These are phyloP conservation scores for Stenodema calcarata DNA, from an alignment of 2,888 invertebrate genomes.

Conservation along the genomic window DNA sequence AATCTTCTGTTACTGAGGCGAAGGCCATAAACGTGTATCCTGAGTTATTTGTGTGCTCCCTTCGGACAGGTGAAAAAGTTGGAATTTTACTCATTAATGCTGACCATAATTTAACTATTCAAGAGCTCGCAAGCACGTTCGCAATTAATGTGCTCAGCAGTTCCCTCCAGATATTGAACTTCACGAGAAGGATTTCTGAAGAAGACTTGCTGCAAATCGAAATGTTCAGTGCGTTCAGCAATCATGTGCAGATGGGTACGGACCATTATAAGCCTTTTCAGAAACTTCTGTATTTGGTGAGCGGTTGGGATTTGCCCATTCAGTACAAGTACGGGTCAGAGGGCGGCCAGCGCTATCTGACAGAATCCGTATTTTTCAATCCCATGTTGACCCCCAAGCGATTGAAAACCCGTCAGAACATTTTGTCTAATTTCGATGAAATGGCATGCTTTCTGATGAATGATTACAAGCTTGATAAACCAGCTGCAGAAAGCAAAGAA, in stretches of 20 bases:
- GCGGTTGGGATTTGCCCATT: neutral
- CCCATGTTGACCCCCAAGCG: neutral
- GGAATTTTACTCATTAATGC: neutral
- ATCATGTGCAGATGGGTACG: neutral
- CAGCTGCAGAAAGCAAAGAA: neutral
- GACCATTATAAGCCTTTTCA: neutral
- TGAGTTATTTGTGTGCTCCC: neutral
- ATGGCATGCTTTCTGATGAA: neutral
- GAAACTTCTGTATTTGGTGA: neutral
- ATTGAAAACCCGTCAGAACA: neutral
- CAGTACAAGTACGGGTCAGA: neutral
- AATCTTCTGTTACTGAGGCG: neutral
- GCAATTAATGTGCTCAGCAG: neutral
- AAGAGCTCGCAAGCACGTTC: neutral
- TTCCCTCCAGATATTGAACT: neutral
- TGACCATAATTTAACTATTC: neutral
- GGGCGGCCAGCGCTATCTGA: neutral
- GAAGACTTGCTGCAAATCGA: neutral
- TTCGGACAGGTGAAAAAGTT: neutral
- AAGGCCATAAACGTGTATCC: neutral
- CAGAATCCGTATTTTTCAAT: neutral
- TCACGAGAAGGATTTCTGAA: neutral
- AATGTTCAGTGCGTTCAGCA: neutral
- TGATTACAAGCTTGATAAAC: neutral
- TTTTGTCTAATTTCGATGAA: neutral